A percentile compares a stretch with the other conserved stretches of the same genome.
These are phyloP conservation scores for Misgurnus mizolepis DNA, from an alignment of 2,113 vertebrate genomes.

Conservation along the genomic window DNA sequence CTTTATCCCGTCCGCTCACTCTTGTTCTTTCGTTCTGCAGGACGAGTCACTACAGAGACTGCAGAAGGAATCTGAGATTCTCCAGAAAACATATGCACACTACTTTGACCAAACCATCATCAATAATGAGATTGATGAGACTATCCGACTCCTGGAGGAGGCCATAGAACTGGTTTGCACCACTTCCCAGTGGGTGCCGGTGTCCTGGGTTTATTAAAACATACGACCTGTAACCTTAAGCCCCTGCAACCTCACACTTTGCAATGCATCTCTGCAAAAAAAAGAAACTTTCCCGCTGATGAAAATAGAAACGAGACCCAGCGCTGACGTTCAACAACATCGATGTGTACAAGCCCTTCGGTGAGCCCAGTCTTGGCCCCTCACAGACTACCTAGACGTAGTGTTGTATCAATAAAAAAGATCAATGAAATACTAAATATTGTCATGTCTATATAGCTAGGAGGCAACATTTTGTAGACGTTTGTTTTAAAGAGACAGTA, in stretches of 20 bases:
- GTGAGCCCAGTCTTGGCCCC: constrained; percentile 83
- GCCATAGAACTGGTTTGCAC: constrained; percentile 94
- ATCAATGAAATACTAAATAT: constrained; percentile 78
- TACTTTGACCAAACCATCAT: constrained; percentile 99
- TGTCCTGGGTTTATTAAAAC: constrained; percentile 90
- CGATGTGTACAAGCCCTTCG: constrained; percentile 80
- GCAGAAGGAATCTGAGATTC: constrained; percentile 97
- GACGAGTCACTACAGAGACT: constrained; percentile 97
- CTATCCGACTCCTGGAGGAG: constrained; percentile 97
- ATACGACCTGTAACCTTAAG: constrained; percentile 5
- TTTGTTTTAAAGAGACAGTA: constrained; percentile 79
- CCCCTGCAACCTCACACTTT: constrained; percentile 48
- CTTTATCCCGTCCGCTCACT: background rate
- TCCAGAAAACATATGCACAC: constrained; percentile 98
- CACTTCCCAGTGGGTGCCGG: constrained; percentile 95
- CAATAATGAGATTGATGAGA: constrained; percentile 99
- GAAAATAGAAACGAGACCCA: constrained; percentile 58
- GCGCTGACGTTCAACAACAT: constrained; percentile 76
- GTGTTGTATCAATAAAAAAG: constrained; percentile 86
- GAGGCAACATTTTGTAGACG: constrained; percentile 75
- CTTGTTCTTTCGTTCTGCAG: constrained; percentile 62
- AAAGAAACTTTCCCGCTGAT: constrained; percentile 38
- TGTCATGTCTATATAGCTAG: constrained; percentile 95
- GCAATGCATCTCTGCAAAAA: constrained; percentile 58
- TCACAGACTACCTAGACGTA: constrained; percentile 89